Evolutionary conservation across 2,797 vertebrate species (phyloP), one percentile per base, ranked within the genome.

Genomic region (Poecilia velifera): DNA sequence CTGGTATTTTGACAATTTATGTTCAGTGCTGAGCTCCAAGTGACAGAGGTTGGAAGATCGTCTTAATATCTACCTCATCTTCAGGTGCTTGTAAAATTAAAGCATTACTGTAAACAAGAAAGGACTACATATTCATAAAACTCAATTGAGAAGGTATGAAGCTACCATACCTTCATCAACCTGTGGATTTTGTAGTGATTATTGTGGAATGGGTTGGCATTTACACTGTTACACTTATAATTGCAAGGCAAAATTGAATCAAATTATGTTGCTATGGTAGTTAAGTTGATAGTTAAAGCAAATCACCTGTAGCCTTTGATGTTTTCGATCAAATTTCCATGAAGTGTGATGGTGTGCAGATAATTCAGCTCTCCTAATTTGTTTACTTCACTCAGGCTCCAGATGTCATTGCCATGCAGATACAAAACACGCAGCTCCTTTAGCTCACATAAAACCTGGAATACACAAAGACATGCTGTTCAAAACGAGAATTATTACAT

Each of bases 331-430:
- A 82, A 73, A 87, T 97, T 97, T 41, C 96, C 96, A 2, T 97
- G 96, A 22, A 97, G 89, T 0, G 96, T 97, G 74, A 97, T 87
- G 66, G 94, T 95, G 81, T 95, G 94, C 45, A 97, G 93, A 80
- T 89, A 81, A 1, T 92, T 92, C 73, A 97, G 87, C 6, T 70
- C 47, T 0, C 86, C 90, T 78, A 97, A 89, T 62, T 95, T 95
- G 82, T 96, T 92, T 53, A 97, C 95, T 31, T 97, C 96, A 0
- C 84, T 84, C 73, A 97, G 85, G 3, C 80, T 84, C 62, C 83
- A 79, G 89, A 97, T 95, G 81, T 74, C 73, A 90, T 97, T 97
- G 14, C 95, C 95, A 5, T 97, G 97, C 55, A 97, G 94, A 83
- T 96, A 96, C 84, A 97, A 92, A 41, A 96, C 91, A 53, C 91